Conservation (phyloP, 1,140 invertebrate species). For the Musca domestica region DNA sequence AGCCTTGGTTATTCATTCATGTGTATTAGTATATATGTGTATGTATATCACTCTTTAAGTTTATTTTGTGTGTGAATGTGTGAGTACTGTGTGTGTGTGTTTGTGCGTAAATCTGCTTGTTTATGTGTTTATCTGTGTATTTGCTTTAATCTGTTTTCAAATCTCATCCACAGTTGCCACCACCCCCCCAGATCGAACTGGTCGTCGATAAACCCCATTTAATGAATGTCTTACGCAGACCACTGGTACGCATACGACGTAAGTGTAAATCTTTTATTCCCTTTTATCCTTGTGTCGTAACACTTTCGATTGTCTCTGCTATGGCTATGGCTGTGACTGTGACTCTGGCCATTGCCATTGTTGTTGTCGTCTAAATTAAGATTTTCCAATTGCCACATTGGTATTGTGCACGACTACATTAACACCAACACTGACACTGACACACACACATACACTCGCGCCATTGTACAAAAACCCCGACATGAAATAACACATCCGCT, state of each 20-base stretch:
- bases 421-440: too few species aligned
- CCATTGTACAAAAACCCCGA: too few species aligned
- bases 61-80: too few species aligned
- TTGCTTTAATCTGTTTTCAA: background rate
- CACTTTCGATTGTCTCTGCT: background rate
- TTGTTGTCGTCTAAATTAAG: too few species aligned
- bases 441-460: too few species aligned
- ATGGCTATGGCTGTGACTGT: too few species aligned
- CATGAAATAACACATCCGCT: too few species aligned
- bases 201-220: conserved; percentile 63
- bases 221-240: conserved; percentile 60
- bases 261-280: conserved; percentile 38
- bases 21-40: background rate
- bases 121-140: background rate
- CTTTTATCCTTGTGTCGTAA: background rate
- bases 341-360: too few species aligned
- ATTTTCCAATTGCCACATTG: too few species aligned
- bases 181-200: conserved; percentile 61
- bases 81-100: too few species aligned
- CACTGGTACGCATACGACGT: conserved; percentile 62
- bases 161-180: conserved; percentile 54
- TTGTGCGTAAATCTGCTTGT: background rate
- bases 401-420: too few species aligned
- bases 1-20: too few species aligned
- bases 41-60: background rate